A percentile compares a stretch with the other conserved stretches of the same genome.
These are phyloP conservation scores for Progne subis DNA, from an alignment of 2,113 vertebrate species.

Conservation along the genomic window DNA sequence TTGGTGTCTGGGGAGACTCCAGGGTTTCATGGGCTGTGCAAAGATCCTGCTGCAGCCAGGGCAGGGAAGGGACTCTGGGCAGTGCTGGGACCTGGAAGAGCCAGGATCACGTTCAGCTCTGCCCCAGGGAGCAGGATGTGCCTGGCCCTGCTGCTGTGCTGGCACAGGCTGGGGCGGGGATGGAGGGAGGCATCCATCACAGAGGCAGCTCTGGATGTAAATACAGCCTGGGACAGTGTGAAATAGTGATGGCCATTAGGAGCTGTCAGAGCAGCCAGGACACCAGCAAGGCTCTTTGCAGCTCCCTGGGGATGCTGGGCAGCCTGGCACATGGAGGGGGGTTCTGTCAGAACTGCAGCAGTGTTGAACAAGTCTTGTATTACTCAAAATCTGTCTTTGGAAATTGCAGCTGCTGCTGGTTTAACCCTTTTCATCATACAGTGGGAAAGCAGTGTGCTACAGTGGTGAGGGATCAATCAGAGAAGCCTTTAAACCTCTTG, in stretches of 20 bases:
- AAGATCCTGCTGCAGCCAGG: background rate
- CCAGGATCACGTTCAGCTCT: background rate
- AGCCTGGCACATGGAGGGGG: background rate
- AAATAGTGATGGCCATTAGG: background rate
- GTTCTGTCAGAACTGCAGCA: background rate
- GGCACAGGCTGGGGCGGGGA: background rate
- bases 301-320: background rate
- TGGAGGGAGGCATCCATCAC: background rate
- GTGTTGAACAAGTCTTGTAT: background rate
- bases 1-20: background rate
- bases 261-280: background rate
- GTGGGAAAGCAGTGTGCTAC: background rate
- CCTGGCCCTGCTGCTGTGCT: background rate
- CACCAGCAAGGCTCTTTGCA: background rate
- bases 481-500: background rate
- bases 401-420: background rate
- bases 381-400: background rate
- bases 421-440: background rate
- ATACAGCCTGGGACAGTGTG: background rate
- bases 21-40: background rate
- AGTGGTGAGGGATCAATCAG: fast-evolving
- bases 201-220: background rate
- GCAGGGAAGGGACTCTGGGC: background rate
- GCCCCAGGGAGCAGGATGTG: background rate
- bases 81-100: background rate